These are phyloP conservation scores for Hesperia comma DNA, from an alignment of 2,888 invertebrate genomes.

Conservation along the genomic window DNA sequence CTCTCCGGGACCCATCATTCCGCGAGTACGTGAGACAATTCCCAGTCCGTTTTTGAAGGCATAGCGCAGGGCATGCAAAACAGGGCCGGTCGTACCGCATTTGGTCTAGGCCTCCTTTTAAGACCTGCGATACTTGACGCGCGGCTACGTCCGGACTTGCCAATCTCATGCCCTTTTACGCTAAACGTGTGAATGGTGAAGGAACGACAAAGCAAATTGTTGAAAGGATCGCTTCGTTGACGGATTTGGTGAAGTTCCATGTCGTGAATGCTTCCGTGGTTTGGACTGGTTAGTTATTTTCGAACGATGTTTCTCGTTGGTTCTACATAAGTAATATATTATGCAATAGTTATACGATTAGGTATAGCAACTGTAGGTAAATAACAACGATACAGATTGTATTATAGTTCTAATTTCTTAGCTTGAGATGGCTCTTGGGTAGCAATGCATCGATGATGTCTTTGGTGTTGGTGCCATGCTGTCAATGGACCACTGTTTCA, in stretches of 20 bases:
- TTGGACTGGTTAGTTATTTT: conserved; percentile 3
- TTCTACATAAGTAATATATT: too few species aligned
- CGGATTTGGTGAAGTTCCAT: conserved; percentile 20
- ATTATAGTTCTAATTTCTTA: too few species aligned
- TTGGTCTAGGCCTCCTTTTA: conserved; percentile 59
- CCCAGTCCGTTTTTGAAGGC: conserved; percentile 64
- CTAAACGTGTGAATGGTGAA: conserved; percentile 35
- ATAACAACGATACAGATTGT: too few species aligned
- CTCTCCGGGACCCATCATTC: conserved; percentile 28
- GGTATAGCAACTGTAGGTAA: too few species aligned
- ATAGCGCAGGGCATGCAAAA: conserved; percentile 54
- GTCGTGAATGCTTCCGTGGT: conserved; percentile 19
- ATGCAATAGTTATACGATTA: too few species aligned
- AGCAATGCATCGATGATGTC: too few species aligned
- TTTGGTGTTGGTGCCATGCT: too few species aligned
- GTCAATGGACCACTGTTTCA: too few species aligned
- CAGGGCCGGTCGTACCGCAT: conserved; percentile 55
- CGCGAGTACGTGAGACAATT: conserved; percentile 63
- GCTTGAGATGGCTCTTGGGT: too few species aligned
- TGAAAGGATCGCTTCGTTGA: conserved; percentile 26
- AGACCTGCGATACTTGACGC: conserved; percentile 54
- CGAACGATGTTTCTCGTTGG: background rate
- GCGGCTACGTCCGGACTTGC: conserved; percentile 55
- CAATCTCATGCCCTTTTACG: conserved; percentile 45
- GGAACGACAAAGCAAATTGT: conserved; percentile 34